Percentiles rank a stretch among this genome's conserved stretches.
Evolutionary conservation across 1,140 invertebrate species (phyloP).

Genomic region (Drosophila truncata): DNA sequence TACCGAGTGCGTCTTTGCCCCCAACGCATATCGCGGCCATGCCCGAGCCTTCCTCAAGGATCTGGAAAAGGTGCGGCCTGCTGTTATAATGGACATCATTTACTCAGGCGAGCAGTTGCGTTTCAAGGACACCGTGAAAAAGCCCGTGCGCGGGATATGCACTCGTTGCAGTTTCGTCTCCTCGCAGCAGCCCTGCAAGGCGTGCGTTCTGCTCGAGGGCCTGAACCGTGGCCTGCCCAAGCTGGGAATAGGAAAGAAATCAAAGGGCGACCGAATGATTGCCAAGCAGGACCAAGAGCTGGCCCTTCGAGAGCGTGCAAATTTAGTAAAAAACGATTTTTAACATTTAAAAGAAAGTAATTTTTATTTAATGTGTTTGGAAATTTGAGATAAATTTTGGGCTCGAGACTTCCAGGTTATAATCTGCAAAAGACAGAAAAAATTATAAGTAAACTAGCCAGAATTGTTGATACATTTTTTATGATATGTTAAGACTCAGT

Average conservation of each 20-base stretch:
- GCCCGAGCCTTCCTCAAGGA: constrained; percentile 97
- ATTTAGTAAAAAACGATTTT: constrained; percentile 85
- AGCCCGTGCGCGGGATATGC: constrained; percentile 94
- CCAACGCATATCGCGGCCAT: constrained; percentile 98
- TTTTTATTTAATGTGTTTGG: constrained; percentile 18
- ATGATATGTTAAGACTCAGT: constrained; percentile 50
- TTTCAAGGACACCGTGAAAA: constrained; percentile 92
- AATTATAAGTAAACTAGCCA: neutral
- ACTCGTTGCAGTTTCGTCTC: constrained; percentile 97
- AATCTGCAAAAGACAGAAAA: constrained; percentile 48
- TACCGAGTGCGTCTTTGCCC: constrained; percentile 99
- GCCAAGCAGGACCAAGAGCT: constrained; percentile 85
- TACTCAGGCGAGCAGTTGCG: constrained; percentile 96
- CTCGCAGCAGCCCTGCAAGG: constrained; percentile 98
- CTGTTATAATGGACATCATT: constrained; percentile 99
- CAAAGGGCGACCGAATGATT: constrained; percentile 90
- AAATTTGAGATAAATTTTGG: no score
- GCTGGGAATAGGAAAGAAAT: constrained; percentile 94
- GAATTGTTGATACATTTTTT: neutral
- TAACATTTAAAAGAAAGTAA: constrained; percentile 24
- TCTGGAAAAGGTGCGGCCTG: constrained; percentile 96
- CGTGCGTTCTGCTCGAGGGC: constrained; percentile 97
- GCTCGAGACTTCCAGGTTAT: neutral
- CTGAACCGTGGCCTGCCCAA: constrained; percentile 96
- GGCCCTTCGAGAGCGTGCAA: constrained; percentile 73